Evolutionary conservation across 2,113 vertebrate species (phyloP).

Genomic region (Myiopsitta monachus): DNA sequence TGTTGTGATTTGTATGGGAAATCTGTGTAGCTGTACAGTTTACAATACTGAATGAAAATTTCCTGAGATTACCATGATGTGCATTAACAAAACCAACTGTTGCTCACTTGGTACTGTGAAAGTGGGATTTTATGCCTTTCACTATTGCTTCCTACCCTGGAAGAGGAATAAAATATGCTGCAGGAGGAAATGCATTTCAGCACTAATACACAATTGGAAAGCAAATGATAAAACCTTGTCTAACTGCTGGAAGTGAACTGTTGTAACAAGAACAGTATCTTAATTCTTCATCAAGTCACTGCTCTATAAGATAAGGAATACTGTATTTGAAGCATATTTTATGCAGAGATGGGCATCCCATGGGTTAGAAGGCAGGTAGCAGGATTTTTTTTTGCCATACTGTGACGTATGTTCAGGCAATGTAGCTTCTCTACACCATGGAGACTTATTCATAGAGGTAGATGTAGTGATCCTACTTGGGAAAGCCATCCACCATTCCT

Average conservation of each 20-base stretch:
- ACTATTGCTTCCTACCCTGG: background rate
- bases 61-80: background rate
- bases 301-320: background rate
- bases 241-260: background rate
- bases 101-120: background rate
- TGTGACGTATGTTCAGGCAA: accelerated
- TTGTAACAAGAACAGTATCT: background rate
- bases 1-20: background rate
- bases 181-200: background rate
- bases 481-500: background rate
- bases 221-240: background rate
- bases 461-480: background rate
- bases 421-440: background rate
- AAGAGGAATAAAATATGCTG: background rate
- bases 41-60: background rate
- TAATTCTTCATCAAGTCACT: background rate
- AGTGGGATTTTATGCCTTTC: background rate
- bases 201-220: background rate
- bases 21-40: background rate
- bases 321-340: background rate
- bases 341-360: background rate
- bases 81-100: background rate
- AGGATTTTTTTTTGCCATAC: background rate
- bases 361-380: background rate
- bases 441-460: background rate